A percentile compares a stretch with the other conserved stretches of the same genome.
Evolutionary conservation across 2,888 invertebrate genomes (phyloP).

Genomic region (Diogma glabrata): DNA sequence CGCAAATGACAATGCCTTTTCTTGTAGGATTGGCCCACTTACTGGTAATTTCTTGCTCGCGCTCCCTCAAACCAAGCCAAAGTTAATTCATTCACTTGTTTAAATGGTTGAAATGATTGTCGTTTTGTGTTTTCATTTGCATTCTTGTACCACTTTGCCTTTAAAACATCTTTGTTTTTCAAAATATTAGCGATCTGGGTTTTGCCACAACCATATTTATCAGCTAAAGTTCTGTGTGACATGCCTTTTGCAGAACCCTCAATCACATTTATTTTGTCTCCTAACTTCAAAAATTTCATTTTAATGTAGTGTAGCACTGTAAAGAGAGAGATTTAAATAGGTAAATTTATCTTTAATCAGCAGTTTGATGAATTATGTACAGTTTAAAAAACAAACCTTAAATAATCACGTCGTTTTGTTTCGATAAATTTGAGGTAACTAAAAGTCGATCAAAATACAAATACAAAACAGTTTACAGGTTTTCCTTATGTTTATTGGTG

Average conservation of each 20-base stretch:
- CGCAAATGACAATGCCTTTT: neutral
- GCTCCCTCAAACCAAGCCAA: neutral
- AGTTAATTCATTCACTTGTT: neutral
- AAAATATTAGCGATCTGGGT: neutral
- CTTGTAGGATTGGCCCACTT: neutral
- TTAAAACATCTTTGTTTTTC: neutral
- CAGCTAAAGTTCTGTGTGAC: neutral
- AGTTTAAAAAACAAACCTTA: too few relatives aligned
- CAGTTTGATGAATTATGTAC: too few relatives aligned
- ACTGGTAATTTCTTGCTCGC: neutral
- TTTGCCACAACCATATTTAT: neutral
- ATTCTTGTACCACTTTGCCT: neutral
- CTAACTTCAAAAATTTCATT: neutral
- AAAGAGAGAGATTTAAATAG: too few relatives aligned
- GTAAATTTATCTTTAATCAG: too few relatives aligned
- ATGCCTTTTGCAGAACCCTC: neutral
- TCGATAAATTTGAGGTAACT: too few relatives aligned
- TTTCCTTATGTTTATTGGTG: too few relatives aligned
- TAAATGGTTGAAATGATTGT: neutral
- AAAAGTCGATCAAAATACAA: too few relatives aligned
- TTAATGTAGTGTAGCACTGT: neutral
- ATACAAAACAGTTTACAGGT: too few relatives aligned
- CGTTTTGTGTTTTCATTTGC: neutral
- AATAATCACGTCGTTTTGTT: too few relatives aligned
- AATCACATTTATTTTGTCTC: constrained; percentile 1